These are phyloP conservation scores for Bos taurus DNA, from an alignment of 2,113 vertebrate genomes.

Conservation along the genomic window ARS-UCD2.0 NC_037337.1:85435001-85435500, in stretches of 20 bases:
- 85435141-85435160: not conserved
- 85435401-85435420: not conserved
- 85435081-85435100: not conserved
- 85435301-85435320: not conserved
- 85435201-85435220: not conserved
- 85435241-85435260: not conserved
- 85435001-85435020: not conserved
- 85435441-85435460: not conserved
- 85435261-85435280: not conserved
- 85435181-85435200: not conserved
- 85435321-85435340: not conserved
- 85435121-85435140: not conserved
- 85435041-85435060: not conserved
- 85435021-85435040: not conserved
- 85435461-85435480: not conserved
- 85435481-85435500: not conserved
- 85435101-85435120: not conserved
- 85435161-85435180: not conserved
- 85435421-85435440: not conserved
- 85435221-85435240: not conserved
- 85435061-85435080: not conserved
- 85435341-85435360: not conserved
- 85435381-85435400: not conserved
- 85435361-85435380: not conserved
- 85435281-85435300: conserved; percentile 12